Evolutionary conservation across 1,140 invertebrate genomes (phyloP).

Genomic region (Teleopsis dalmanni): DNA sequence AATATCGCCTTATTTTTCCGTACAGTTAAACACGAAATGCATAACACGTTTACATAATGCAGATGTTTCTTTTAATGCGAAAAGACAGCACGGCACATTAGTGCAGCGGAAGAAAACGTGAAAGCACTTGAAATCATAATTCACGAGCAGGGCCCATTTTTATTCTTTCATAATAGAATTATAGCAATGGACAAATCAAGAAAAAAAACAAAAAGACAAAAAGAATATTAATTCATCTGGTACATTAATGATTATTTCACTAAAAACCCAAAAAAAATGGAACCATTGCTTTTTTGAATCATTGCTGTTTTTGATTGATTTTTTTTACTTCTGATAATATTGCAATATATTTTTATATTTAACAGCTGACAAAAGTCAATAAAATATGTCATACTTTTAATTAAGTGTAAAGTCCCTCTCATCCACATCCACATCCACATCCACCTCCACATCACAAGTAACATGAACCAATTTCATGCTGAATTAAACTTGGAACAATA

Average conservation of each 20-base stretch:
- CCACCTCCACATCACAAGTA: background rate
- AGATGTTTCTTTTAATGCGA: slow-evolving; percentile 14
- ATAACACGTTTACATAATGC: slow-evolving; percentile 25
- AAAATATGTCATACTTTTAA: too few species aligned
- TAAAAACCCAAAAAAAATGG: background rate
- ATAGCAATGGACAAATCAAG: background rate
- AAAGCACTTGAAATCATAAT: too few species aligned
- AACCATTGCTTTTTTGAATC: background rate
- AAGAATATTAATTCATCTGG: background rate
- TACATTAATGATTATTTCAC: background rate
- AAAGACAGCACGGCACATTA: slow-evolving; percentile 11
- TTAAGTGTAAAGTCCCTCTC: too few species aligned
- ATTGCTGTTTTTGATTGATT: too few species aligned
- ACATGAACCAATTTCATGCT: slow-evolving; percentile 14
- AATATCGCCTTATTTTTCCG: slow-evolving; percentile 27
- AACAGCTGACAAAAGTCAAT: too few species aligned
- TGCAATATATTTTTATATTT: too few species aligned
- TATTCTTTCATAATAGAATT: too few species aligned
- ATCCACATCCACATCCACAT: too few species aligned
- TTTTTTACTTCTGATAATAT: too few species aligned
- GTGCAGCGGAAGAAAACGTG: too few species aligned
- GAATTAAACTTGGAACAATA: slow-evolving; percentile 15
- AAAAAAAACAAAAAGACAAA: background rate
- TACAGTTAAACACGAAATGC: slow-evolving; percentile 40
- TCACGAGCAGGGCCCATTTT: too few species aligned